Conservation (phyloP, 2,888 invertebrate species). For the Drosophila koepferae region DNA sequence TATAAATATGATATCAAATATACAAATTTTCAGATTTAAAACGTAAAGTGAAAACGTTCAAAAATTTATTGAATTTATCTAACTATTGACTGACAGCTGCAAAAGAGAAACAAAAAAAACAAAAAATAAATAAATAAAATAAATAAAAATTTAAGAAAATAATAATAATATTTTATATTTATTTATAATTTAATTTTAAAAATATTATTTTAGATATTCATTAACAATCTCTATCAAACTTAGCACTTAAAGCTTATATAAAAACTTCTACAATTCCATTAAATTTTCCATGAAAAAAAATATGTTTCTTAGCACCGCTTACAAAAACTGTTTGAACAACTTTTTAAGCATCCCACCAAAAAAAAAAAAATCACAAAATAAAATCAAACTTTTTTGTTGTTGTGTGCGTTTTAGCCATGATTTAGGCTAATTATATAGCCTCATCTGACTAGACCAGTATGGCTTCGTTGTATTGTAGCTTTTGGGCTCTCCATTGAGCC, state of each 20-base stretch:
- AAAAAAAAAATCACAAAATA: background rate
- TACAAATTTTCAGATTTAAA: too few species aligned
- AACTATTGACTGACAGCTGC: too few species aligned
- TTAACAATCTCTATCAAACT: too few species aligned
- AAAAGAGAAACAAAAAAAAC: too few species aligned
- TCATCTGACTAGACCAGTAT: background rate
- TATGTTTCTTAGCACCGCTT: background rate
- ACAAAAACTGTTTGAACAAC: background rate
- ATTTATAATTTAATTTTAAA: background rate
- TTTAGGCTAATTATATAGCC: slow-evolving; percentile 16
- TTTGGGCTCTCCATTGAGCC: background rate
- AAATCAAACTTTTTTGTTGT: background rate
- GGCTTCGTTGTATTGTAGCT: background rate
- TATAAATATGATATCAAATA: too few species aligned
- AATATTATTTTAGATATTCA: background rate
- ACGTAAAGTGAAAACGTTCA: too few species aligned
- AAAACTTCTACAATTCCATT: background rate
- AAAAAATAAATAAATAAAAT: too few species aligned
- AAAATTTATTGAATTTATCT: too few species aligned
- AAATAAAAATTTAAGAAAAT: too few species aligned
- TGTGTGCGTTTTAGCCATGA: background rate
- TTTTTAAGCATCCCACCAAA: background rate
- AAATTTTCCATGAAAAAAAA: too few species aligned
- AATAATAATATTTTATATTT: background rate
- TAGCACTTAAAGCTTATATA: background rate